These are phyloP conservation scores for Prochilodus magdalenae DNA, from an alignment of 2,113 vertebrate genomes.

Conservation along the genomic window DNA sequence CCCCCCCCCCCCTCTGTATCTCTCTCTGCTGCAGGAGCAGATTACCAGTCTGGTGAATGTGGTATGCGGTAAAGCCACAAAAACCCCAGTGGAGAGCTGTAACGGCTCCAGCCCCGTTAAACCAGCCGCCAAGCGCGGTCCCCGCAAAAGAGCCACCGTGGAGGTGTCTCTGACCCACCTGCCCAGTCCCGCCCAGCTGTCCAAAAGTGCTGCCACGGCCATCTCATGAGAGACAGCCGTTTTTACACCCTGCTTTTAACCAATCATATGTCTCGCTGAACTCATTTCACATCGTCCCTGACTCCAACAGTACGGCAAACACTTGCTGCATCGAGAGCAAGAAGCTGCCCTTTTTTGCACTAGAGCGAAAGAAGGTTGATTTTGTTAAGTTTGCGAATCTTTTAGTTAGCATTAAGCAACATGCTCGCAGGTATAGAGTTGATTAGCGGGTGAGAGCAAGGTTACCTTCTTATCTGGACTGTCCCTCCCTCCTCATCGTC, in stretches of 20 bases:
- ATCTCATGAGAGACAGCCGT: slow-evolving; percentile 82
- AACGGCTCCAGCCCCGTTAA: slow-evolving; percentile 83
- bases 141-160: slow-evolving; percentile 90
- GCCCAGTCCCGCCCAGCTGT: slow-evolving; percentile 84
- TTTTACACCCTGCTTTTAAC: slow-evolving; percentile 45
- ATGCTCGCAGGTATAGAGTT: slow-evolving; percentile 65
- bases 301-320: slow-evolving; percentile 87
- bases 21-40: slow-evolving; percentile 83
- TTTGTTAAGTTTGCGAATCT: slow-evolving; percentile 76
- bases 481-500: slow-evolving; percentile 66
- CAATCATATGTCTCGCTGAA: slow-evolving; percentile 40
- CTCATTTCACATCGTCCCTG: slow-evolving; percentile 43
- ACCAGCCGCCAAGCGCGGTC: slow-evolving; percentile 91
- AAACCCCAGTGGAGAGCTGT: slow-evolving; percentile 80
- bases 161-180: slow-evolving; percentile 91
- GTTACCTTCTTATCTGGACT: slow-evolving; percentile 22
- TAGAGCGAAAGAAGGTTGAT: slow-evolving; percentile 98
- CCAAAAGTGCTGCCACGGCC: slow-evolving; percentile 85
- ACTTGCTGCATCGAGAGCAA: slow-evolving; percentile 85
- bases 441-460: slow-evolving; percentile 42
- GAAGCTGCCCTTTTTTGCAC: slow-evolving; percentile 96
- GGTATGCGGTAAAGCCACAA: slow-evolving; percentile 93
- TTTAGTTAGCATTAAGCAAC: slow-evolving; percentile 90
- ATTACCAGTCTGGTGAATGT: slow-evolving; percentile 96
- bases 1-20: neutral